Evolutionary conservation across 64 coral and sea anemone species (phyloP), one percentile per base, ranked within the genome.

Genomic region (Anthopleura sola): DNA sequence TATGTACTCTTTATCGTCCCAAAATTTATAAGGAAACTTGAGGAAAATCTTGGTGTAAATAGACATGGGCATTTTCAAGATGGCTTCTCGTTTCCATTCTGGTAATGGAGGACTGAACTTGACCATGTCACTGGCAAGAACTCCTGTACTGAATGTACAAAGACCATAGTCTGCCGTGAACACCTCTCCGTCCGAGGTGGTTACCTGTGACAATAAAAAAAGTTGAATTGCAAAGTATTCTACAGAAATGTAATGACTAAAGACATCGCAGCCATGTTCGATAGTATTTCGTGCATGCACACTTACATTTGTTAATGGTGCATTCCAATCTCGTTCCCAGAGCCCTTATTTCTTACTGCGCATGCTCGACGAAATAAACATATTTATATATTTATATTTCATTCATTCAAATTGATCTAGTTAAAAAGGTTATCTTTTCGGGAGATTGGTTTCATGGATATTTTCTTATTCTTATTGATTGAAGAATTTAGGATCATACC

Each of bases 1-100:
- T 48, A 85, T 90, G 5, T n/a, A 84, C 37, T 77, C 51, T 5
- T 75, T 19, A 32, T 84, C 82, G 28, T 90, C 68, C 88, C 88
- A 90, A 32, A 90, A 90, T 47, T 90, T 90, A 2, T 38, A 36
- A 33, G 88, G 82, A 44, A 90, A 90, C 68, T 90, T 90, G 13
- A 90, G 29, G 24, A 90, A 90, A 46, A 85, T 90, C 68, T 90
- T 90, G 26, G 81, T 90, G 21, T 84, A 90, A 21, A 84, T 48
- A 58, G 81, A 75, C 68, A 90, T 54, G 3, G 81, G 88, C 31
- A 77, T 85, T 58, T 84, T 90, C 26, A 71, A 90, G 26, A 90
- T 90, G 9, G 88, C 88, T 44, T 90, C 80, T 78, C 37, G 62
- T 47, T 90, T 90, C 88, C 88, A 90, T 47, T 76, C 20, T 13